Evolutionary conservation across 2,888 invertebrate species (phyloP), one percentile per base, ranked within the genome.

Genomic region (Galeopsomyia nigrocyanea): DNA sequence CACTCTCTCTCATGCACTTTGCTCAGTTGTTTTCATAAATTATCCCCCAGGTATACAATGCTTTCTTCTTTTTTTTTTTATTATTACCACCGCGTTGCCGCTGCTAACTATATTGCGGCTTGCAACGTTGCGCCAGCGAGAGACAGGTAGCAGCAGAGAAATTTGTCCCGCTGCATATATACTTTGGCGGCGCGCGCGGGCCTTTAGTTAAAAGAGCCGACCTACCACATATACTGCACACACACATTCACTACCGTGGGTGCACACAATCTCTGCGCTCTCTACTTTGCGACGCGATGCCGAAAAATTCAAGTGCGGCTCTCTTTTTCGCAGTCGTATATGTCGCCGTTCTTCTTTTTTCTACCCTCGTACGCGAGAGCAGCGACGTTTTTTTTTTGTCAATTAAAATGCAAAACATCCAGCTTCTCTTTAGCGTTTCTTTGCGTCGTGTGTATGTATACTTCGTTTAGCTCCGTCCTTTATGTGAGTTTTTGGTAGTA

Each of bases 21-120:
- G 58, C 76, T 10, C 55, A 63, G 76, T 69, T 72, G 68, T 73
- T 76, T 76, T 73, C 78, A 78, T 77, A 78, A 78, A 78, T 78
- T 78, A 76, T 57, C 75, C 73, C 49, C 62, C 71, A 66, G 64
- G 58, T 63, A 63, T 53, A 56, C 14, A 21, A 16, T 47, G 16
- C 57, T 14, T 19, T 21, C 22, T 22, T 6, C 19, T 47, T 26
- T 21, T 56, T 69, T 69, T 69, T 50, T 49, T 39, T 39, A 39
- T 3, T 39, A 39, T 39, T 39, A 39, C 2, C 39, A 10, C 39
- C 56, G 17, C 9, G 0, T 10, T 46, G 21, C 19, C 31, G 17
- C 22, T 49, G 61, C 60, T 71, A 5, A 55, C 39, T 70, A 50
- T 50, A 66, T 51, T 56, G 46, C 22, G 31, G 39, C 39, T 19